Conservation (phyloP, 2,888 invertebrate species). For the Spilosoma lubricipeda region DNA sequence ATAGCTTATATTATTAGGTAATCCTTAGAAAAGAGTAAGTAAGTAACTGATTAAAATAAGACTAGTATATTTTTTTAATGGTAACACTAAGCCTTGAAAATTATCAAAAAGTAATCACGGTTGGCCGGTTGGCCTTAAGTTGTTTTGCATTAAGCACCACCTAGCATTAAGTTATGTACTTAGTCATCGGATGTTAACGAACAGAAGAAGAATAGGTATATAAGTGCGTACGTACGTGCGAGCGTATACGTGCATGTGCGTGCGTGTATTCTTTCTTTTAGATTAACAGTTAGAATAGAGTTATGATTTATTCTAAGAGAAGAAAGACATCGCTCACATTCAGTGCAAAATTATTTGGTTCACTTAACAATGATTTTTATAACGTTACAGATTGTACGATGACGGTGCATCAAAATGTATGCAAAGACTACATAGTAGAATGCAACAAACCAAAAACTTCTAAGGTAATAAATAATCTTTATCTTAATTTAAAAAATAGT, state of each 20-base stretch:
- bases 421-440: conserved; percentile 95
- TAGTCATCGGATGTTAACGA: too few relatives aligned
- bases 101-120: not conserved
- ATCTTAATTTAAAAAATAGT: too few relatives aligned
- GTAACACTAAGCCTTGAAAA: not conserved
- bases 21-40: too few relatives aligned
- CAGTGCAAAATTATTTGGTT: not conserved
- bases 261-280: not conserved
- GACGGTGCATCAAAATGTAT: conserved; percentile 94
- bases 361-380: not conserved
- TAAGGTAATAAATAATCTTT: conserved; percentile 78
- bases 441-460: conserved; percentile 91
- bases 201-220: not conserved
- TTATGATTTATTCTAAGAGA: not conserved
- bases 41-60: not conserved
- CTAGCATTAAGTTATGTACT: too few relatives aligned
- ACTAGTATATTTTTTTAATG: not conserved
- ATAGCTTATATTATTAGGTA: too few relatives aligned
- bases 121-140: too few relatives aligned
- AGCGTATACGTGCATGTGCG: not conserved
- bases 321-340: not conserved
- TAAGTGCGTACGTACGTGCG: not conserved
- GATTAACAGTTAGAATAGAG: not conserved
- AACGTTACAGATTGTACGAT: conserved; percentile 91
- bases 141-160: too few relatives aligned